Conservation (phyloP, 64 coral and sea anemone genomes). For the Montipora capricornis region DNA sequence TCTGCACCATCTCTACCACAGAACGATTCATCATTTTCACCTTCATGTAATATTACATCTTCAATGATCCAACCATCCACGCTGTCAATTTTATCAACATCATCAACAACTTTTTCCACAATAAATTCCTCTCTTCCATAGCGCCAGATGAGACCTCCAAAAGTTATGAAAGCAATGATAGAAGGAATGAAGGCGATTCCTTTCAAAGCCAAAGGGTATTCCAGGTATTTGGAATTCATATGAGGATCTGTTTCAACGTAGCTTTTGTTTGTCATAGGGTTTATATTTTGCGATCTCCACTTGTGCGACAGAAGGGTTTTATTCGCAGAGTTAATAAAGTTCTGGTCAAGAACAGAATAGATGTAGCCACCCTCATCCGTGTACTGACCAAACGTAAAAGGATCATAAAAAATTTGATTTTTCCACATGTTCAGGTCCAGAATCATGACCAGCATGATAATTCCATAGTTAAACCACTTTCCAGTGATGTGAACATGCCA, state of each 20-base stretch:
- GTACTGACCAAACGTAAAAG: slow-evolving; percentile 94
- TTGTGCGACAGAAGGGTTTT: slow-evolving; percentile 80
- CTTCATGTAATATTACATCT: not conserved
- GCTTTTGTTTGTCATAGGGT: slow-evolving; percentile 75
- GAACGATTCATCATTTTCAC: not conserved
- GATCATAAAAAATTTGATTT: slow-evolving; percentile 97
- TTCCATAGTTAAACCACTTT: slow-evolving; percentile 99
- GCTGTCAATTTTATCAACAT: slow-evolving; percentile 63
- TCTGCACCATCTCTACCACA: not conserved
- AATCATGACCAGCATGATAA: slow-evolving; percentile 97
- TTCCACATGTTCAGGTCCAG: slow-evolving; percentile 99
- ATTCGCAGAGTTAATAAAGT: slow-evolving; percentile 73
- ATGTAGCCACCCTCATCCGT: slow-evolving; percentile 76
- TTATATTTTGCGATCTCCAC: slow-evolving; percentile 77
- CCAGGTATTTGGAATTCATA: slow-evolving; percentile 97
- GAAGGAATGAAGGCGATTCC: slow-evolving; percentile 94
- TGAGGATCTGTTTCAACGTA: slow-evolving; percentile 60
- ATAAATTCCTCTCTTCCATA: slow-evolving; percentile 92
- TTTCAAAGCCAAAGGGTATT: slow-evolving; percentile 77
- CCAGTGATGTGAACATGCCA: slow-evolving; percentile 96
- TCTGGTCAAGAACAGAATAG: slow-evolving; percentile 63
- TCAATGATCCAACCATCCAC: slow-evolving; percentile 78
- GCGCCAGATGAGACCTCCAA: slow-evolving; percentile 87
- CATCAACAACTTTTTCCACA: slow-evolving; percentile 80
- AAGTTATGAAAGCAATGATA: slow-evolving; percentile 77